Conservation (phyloP, 2,113 vertebrate species). For the Clarias gariepinus region DNA sequence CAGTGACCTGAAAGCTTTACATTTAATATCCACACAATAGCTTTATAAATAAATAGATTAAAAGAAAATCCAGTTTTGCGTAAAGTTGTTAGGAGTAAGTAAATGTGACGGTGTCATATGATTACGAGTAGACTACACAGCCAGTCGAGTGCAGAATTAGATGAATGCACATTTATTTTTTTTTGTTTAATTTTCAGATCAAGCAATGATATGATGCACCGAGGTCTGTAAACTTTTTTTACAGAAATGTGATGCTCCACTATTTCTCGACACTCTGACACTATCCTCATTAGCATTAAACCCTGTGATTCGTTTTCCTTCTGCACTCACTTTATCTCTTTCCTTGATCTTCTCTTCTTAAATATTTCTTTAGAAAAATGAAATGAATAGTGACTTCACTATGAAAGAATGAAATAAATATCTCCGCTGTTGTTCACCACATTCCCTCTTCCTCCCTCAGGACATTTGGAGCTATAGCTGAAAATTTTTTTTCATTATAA, state of each 20-base stretch:
- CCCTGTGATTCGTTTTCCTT: not conserved
- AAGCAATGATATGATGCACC: not conserved
- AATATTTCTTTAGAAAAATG: not conserved
- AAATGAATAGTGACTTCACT: no score
- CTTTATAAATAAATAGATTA: no score
- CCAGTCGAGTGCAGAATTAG: not conserved
- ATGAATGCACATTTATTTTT: not conserved
- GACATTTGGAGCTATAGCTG: not conserved
- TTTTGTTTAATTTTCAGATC: not conserved
- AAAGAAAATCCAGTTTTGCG: not conserved
- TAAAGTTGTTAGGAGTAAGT: not conserved
- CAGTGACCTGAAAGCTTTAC: not conserved
- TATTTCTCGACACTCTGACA: not conserved
- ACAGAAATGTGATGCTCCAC: not conserved
- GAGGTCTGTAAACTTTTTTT: not conserved
- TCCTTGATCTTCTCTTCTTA: not conserved
- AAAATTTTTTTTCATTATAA: not conserved
- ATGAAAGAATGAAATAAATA: no score
- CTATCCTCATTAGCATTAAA: not conserved
- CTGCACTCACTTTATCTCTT: not conserved
- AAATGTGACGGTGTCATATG: not conserved
- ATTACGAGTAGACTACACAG: not conserved
- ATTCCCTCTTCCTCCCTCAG: not conserved
- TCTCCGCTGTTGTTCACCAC: no score
- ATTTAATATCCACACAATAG: not conserved